A percentile compares a stretch with the other conserved stretches of the same genome.
These are phyloP conservation scores for Acrocephalus scirpaceus DNA, from an alignment of 2,797 vertebrate genomes.

Conservation along the genomic window DNA sequence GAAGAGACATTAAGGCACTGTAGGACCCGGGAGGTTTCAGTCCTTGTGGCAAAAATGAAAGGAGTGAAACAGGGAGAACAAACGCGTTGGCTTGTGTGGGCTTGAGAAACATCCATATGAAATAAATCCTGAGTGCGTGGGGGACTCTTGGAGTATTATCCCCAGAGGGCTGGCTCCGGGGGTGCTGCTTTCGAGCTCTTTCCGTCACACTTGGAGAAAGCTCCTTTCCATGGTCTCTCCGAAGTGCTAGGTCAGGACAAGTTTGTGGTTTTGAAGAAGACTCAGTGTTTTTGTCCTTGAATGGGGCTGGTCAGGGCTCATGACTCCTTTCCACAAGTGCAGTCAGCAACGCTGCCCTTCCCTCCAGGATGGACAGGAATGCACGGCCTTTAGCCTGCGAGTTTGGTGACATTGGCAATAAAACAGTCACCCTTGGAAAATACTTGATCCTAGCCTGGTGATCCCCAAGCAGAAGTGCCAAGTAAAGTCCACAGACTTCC, in stretches of 20 bases:
- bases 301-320: not conserved
- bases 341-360: not conserved
- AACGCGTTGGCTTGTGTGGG: not conserved
- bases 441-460: not conserved
- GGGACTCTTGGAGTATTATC: not conserved
- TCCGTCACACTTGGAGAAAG: fast-evolving
- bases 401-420: not conserved
- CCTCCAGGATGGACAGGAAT: not conserved
- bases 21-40: not conserved
- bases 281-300: not conserved
- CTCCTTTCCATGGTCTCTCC: not conserved
- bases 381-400: not conserved
- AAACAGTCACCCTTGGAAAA: not conserved
- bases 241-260: not conserved
- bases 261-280: not conserved
- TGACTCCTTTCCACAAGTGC: not conserved
- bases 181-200: not conserved
- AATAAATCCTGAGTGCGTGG: not conserved
- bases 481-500: not conserved
- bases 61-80: not conserved
- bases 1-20: not conserved
- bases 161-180: not conserved
- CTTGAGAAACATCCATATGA: slow-evolving; percentile 33
- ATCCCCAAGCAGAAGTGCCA: not conserved
- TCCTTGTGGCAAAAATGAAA: not conserved